phyloP scores from a whole-genome alignment of 1,140 invertebrate genomes.

The Saxidomus purpurata region DNA sequence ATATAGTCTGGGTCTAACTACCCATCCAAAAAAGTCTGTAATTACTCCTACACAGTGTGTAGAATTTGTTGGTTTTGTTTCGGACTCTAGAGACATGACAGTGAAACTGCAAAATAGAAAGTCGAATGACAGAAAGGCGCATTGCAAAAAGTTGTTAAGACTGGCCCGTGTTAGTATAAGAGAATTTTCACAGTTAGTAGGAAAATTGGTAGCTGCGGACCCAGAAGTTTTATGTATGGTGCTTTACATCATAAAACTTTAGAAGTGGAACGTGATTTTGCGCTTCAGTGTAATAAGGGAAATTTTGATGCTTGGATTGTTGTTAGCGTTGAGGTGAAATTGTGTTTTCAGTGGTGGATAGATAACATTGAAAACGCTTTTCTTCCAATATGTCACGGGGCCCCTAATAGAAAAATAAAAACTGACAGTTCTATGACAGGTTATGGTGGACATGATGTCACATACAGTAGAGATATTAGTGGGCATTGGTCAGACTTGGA shows the following conservation, averaged over 20 bases:
- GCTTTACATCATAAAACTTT: background rate
- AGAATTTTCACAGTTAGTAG: background rate
- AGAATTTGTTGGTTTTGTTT: background rate
- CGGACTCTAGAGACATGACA: background rate
- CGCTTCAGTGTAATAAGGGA: background rate
- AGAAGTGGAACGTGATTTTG: background rate
- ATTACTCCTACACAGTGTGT: background rate
- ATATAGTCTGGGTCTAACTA: background rate
- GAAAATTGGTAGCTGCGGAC: background rate
- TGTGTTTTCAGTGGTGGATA: background rate
- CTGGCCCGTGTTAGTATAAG: background rate
- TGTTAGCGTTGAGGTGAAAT: too few relatives aligned
- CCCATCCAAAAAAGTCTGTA: background rate
- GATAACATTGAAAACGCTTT: background rate
- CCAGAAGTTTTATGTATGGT: background rate
- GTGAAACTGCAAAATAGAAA: too few relatives aligned
- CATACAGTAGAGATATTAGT: background rate
- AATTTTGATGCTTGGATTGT: conserved; percentile 6
- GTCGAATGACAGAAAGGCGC: too few relatives aligned
- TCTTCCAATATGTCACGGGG: background rate
- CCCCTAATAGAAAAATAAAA: background rate
- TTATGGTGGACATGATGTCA: background rate
- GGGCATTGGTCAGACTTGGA: conserved; percentile 39
- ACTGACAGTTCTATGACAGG: background rate
- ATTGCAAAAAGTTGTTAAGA: background rate